Evolutionary conservation across 2,113 vertebrate species (phyloP), one percentile per base, ranked within the genome.

Genomic region (Callaeas wilsoni): DNA sequence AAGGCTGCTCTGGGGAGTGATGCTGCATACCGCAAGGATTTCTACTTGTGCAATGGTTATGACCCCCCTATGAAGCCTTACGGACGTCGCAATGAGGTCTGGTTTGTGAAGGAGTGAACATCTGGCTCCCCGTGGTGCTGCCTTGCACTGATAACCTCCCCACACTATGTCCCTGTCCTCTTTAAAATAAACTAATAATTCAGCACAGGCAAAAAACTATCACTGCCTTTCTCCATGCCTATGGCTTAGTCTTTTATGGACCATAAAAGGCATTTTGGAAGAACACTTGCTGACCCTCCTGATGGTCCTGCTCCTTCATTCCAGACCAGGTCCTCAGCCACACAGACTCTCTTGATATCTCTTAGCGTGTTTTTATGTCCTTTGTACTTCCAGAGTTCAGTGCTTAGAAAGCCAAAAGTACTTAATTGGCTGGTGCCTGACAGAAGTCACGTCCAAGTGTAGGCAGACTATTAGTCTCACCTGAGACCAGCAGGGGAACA

Each of bases 51-150:
- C 94, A 98, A 98, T 5, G 98, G 98, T 19, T 99, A 99, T 0
- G 98, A 99, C 92, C 98, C 99, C 1, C 99, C 98, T 5, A 98
- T 99, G 97, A 99, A 99, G 95, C 99, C 98, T 74, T 99, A 99
- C 0, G 98, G 98, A 80, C 98, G 99, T 23, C 98, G 98, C 65
- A 99, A 99, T 5, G 99, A 99, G 95, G 97, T 99, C 93, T 99
- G 99, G 99, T 98, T 99, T 78, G 94, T 99, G 94, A 99, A 99
- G 91, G 97, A 98, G 35, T 98, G 96, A 98, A 77, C 46, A 4
- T 42, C 60, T 81, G 75, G 59, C 16, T 64, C 42, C 12, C 16
- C 0, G 1, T 37, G 22, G 16, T 52, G 9, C 49, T 90, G 44
- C 21, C 39, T 69, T 53, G 64, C 32, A 18, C 52, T 90, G 68